Conservation (phyloP, 2,797 vertebrate genomes). For the Sebastes baramenuke region DNA sequence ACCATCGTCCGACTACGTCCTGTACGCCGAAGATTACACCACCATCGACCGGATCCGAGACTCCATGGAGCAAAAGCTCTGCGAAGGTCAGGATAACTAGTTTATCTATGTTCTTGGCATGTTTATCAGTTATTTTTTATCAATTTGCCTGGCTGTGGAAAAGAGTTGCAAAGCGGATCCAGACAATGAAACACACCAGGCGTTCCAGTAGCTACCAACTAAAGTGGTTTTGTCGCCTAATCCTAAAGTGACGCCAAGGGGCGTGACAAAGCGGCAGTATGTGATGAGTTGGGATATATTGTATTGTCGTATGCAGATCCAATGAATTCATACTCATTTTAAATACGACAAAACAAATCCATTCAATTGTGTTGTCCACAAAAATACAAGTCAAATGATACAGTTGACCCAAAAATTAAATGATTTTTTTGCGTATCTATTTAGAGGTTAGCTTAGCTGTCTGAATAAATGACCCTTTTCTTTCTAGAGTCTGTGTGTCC, state of each 20-base stretch:
- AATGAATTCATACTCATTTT: too few species aligned
- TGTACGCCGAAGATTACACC: conserved; percentile 85
- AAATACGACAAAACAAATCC: too few species aligned
- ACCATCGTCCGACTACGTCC: conserved; percentile 81
- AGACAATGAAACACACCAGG: too few species aligned
- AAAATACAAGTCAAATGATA: not conserved
- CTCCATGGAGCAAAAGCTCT: conserved; percentile 86
- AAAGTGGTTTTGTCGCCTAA: accelerated
- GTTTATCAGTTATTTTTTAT: not conserved
- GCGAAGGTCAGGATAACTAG: conserved; percentile 77
- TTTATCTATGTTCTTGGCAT: not conserved
- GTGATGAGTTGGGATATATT: too few species aligned
- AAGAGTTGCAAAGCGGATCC: too few species aligned
- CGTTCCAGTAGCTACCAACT: too few species aligned
- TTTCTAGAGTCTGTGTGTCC: conserved; percentile 85
- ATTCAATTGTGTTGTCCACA: too few species aligned
- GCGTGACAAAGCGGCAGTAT: too few species aligned
- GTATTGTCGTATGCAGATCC: too few species aligned
- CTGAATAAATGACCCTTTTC: not conserved
- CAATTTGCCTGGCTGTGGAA: too few species aligned
- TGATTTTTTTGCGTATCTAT: too few species aligned
- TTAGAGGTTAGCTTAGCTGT: not conserved
- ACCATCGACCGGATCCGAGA: conserved; percentile 83
- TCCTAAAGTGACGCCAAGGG: too few species aligned
- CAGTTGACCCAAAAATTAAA: not conserved